Percentiles rank a stretch among this genome's conserved stretches.
These are phyloP conservation scores for Meandrusa payeni DNA, from an alignment of 2,888 invertebrate species.

Conservation along the genomic window DNA sequence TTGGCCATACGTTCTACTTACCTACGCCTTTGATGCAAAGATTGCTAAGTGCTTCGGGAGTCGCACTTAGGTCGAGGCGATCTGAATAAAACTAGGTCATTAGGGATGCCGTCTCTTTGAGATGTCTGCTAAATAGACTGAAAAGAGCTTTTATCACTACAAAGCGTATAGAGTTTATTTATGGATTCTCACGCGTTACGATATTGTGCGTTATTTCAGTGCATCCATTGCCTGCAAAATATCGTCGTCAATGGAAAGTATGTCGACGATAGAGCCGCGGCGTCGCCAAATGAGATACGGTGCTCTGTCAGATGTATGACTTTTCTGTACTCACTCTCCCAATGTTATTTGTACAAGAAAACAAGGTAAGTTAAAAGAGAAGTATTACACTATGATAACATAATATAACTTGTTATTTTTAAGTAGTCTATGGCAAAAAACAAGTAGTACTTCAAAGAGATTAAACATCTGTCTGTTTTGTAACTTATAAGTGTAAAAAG, in stretches of 20 bases:
- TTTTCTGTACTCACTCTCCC: no score
- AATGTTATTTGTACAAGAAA: no score
- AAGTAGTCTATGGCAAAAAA: no score
- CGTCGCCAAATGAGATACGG: slow-evolving; percentile 48
- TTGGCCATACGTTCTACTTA: no score
- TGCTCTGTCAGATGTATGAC: no score
- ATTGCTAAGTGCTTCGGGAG: neutral
- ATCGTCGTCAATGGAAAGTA: slow-evolving; percentile 72
- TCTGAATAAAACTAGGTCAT: slow-evolving; percentile 19
- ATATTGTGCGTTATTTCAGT: slow-evolving; percentile 7
- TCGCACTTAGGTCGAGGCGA: neutral
- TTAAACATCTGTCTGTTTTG: no score
- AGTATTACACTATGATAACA: no score
- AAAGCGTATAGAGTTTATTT: slow-evolving; percentile 21
- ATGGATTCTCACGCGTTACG: slow-evolving; percentile 24
- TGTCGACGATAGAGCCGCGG: slow-evolving; percentile 70
- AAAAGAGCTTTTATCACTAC: slow-evolving; percentile 18
- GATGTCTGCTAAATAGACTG: slow-evolving; percentile 9
- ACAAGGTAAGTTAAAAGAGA: no score
- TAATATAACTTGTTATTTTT: no score
- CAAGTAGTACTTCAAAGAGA: no score
- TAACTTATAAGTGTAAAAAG: no score
- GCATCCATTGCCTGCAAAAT: slow-evolving; percentile 17
- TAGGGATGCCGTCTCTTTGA: slow-evolving; percentile 10
- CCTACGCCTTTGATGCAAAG: neutral